A percentile compares a stretch with the other conserved stretches of the same genome.
These are phyloP conservation scores for Caenorhabditis becei DNA, from an alignment of 2,888 invertebrate species.

Conservation along the genomic window DNA sequence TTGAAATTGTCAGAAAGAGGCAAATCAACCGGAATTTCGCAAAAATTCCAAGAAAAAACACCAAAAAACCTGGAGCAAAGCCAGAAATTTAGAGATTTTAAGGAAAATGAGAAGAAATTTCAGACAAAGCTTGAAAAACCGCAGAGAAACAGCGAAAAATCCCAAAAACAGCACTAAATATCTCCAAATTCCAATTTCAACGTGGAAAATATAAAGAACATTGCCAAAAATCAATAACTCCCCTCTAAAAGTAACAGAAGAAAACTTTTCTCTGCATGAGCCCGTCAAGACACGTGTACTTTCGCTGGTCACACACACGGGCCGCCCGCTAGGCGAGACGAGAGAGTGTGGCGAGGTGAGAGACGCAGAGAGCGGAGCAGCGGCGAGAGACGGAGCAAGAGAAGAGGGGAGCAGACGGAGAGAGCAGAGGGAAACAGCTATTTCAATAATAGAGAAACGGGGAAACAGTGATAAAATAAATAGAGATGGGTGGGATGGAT, in stretches of 20 bases:
- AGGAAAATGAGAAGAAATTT: no score
- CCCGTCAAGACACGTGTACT: slow-evolving; percentile 44
- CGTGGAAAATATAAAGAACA: neutral
- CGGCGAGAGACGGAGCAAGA: neutral
- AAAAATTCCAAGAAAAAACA: neutral
- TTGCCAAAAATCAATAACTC: neutral
- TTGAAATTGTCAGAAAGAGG: neutral
- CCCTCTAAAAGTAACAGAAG: neutral
- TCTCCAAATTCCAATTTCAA: neutral
- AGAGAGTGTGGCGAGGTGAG: slow-evolving; percentile 8
- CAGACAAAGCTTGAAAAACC: neutral
- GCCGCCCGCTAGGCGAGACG: neutral
- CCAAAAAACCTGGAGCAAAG: no score
- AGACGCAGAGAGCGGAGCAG: slow-evolving; percentile 26
- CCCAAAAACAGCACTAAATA: neutral
- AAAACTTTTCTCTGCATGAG: neutral
- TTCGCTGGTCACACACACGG: slow-evolving; percentile 39
- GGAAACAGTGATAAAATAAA: slow-evolving; percentile 2
- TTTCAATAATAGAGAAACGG: no score
- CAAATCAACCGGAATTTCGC: no score
- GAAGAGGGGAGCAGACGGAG: slow-evolving; percentile 7
- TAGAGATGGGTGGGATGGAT: neutral
- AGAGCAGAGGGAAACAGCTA: neutral
- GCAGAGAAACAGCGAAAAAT: neutral
- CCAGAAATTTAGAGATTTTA: no score